Percentiles rank a stretch among this genome's conserved stretches.
These are phyloP conservation scores for Psophia crepitans DNA, from an alignment of 2,113 vertebrate genomes.

Conservation along the genomic window DNA sequence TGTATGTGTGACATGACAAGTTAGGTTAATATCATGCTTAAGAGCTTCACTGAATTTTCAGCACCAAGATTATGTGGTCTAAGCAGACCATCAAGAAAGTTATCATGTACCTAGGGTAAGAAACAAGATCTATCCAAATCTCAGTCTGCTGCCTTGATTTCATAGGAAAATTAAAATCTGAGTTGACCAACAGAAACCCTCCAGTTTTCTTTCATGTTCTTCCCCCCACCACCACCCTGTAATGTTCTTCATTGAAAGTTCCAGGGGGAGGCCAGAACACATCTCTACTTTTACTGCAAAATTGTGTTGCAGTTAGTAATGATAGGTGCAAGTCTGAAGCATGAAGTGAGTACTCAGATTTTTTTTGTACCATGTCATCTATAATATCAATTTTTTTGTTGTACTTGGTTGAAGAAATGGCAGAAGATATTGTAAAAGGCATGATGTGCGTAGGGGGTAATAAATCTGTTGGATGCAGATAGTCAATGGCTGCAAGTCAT, in stretches of 20 bases:
- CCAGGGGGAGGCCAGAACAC: not conserved
- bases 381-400: not conserved
- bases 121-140: not conserved
- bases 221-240: rapidly evolving
- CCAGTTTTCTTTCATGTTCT: not conserved
- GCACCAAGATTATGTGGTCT: not conserved
- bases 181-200: not conserved
- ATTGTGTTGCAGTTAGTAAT: not conserved
- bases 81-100: not conserved
- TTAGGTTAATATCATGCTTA: not conserved
- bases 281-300: not conserved
- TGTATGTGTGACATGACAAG: not conserved
- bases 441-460: constrained; percentile 9
- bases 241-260: not conserved
- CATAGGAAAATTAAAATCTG: not conserved
- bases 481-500: constrained; percentile 60
- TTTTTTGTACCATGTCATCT: not conserved
- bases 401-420: constrained; percentile 36
- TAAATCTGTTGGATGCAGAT: constrained; percentile 66
- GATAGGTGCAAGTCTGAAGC: not conserved
- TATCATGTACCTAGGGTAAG: not conserved
- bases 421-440: constrained; percentile 48
- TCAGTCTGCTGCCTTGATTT: not conserved
- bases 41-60: not conserved
- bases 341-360: not conserved